Conservation (phyloP, 2,888 invertebrate genomes). For the Platynereis dumerilii region DNA sequence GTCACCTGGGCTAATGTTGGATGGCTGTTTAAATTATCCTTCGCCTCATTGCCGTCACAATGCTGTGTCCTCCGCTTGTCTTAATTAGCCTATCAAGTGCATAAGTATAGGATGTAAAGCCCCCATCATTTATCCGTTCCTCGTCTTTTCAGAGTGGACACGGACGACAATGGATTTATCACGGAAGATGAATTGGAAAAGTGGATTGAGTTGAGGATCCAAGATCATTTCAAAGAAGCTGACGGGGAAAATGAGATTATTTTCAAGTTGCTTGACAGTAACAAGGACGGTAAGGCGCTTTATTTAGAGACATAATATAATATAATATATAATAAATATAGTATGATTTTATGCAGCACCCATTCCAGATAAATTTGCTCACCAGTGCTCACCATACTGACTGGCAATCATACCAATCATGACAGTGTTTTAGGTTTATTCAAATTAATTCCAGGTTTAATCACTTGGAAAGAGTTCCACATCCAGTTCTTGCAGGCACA, state of each 20-base stretch:
- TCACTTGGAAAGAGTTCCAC: constrained; percentile 84
- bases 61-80: too few relatives aligned
- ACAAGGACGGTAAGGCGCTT: constrained; percentile 54
- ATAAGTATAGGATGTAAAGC: too few relatives aligned
- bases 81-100: too few relatives aligned
- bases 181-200: constrained; percentile 56
- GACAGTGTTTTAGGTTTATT: too few relatives aligned
- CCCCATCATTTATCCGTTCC: too few relatives aligned
- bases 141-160: constrained; percentile 64
- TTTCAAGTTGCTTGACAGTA: constrained; percentile 58
- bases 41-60: too few relatives aligned
- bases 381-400: too few relatives aligned
- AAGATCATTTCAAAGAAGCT: constrained; percentile 63
- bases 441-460: constrained; percentile 65
- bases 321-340: background rate
- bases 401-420: too few relatives aligned
- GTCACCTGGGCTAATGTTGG: too few relatives aligned
- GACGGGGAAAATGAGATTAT: constrained; percentile 55
- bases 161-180: constrained; percentile 54
- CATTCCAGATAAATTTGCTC: too few relatives aligned
- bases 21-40: too few relatives aligned
- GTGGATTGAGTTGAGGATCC: constrained; percentile 60
- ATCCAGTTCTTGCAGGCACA: constrained; percentile 75
- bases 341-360: too few relatives aligned
- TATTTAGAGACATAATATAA: background rate